Conservation (phyloP, 2,888 invertebrate species). For the Gymnosoma rotundatum region DNA sequence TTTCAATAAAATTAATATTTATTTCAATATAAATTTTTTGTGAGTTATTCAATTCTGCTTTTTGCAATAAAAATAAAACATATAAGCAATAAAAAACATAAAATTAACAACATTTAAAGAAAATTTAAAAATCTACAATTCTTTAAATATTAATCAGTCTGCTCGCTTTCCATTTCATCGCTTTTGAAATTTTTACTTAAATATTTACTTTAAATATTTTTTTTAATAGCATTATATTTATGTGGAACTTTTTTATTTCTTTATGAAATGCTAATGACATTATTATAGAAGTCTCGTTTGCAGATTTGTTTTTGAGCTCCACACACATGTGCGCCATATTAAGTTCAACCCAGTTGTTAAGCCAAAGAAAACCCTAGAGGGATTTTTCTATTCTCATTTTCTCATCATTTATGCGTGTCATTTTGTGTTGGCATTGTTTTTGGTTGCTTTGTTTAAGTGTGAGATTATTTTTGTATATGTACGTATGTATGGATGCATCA, state of each 20-base stretch:
- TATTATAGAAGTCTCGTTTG: not conserved
- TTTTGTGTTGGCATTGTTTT: conserved; percentile 41
- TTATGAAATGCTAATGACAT: not conserved
- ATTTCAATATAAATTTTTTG: no score
- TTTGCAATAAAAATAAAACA: no score
- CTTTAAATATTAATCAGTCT: no score
- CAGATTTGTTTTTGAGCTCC: not conserved
- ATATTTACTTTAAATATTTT: not conserved
- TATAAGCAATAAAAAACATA: no score
- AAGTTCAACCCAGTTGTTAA: conserved; percentile 55
- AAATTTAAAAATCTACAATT: no score
- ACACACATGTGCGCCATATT: conserved; percentile 40
- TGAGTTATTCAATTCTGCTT: no score
- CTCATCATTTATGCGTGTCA: conserved; percentile 65
- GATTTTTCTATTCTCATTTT: conserved; percentile 32
- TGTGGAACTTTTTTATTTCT: not conserved
- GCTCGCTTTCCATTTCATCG: no score
- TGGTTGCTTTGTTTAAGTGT: not conserved
- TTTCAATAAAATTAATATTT: no score
- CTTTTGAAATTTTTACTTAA: no score
- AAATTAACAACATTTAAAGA: no score
- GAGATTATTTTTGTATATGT: conserved; percentile 9
- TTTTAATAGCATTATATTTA: no score
- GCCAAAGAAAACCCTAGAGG: conserved; percentile 32
- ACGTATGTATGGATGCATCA: not conserved